Evolutionary conservation across 2,797 vertebrate species (phyloP).

Genomic region (Labroides dimidiatus): DNA sequence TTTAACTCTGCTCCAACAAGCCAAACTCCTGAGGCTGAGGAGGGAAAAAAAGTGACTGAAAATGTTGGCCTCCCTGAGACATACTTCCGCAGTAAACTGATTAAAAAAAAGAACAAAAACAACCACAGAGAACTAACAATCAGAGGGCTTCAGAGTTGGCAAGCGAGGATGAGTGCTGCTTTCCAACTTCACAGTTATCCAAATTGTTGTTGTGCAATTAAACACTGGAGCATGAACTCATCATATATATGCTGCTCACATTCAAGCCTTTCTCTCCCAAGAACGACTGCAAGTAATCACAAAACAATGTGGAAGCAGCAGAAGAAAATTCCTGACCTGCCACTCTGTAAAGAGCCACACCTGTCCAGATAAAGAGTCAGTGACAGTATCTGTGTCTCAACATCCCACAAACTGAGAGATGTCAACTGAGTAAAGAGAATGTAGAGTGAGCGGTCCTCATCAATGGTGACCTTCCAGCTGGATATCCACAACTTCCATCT

Average conservation of each 20-base stretch:
- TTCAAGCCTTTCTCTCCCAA: constrained; percentile 15
- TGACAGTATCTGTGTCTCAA: constrained; percentile 13
- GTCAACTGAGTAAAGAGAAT: constrained; percentile 63
- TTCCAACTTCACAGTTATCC: constrained; percentile 73
- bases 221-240: constrained; percentile 51
- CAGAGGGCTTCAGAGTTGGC: constrained; percentile 70
- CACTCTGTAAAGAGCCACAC: neutral
- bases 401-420: constrained; percentile 48
- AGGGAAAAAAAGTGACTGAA: constrained; percentile 70
- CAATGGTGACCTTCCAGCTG: constrained; percentile 84
- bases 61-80: constrained; percentile 72
- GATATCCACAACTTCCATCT: constrained; percentile 84
- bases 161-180: constrained; percentile 55
- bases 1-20: constrained; percentile 74
- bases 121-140: constrained; percentile 70
- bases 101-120: constrained; percentile 70
- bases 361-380: constrained; percentile 14
- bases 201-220: constrained; percentile 77
- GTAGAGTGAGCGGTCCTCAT: constrained; percentile 67
- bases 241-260: constrained; percentile 51
- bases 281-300: constrained; percentile 14
- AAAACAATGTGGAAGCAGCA: constrained; percentile 1
- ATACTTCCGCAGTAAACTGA: constrained; percentile 68
- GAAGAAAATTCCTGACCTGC: constrained; percentile 4
- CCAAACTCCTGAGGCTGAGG: constrained; percentile 81